phyloP scores from a whole-genome alignment of 2,797 vertebrate species.

The Rhyacichthys aspro region DNA sequence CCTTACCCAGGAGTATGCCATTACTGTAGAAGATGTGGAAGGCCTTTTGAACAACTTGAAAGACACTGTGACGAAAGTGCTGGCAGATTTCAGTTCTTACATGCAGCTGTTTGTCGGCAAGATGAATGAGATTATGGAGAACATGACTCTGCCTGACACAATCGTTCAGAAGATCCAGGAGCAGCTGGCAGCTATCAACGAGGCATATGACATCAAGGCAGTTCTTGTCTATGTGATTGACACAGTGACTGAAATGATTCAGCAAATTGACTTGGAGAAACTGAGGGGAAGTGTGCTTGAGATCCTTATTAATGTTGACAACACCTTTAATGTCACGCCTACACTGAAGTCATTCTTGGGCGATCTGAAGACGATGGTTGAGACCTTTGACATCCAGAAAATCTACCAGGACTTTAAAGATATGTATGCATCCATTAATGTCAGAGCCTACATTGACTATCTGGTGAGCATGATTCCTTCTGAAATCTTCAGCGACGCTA shows the following conservation, averaged over 20 bases:
- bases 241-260: conserved; percentile 68
- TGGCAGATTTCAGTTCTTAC: conserved; percentile 67
- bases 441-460: conserved; percentile 56
- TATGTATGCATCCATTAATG: conserved; percentile 59
- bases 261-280: conserved; percentile 77
- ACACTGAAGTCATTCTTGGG: conserved; percentile 69
- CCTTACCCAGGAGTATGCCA: conserved; percentile 77
- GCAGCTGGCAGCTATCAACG: conserved; percentile 77
- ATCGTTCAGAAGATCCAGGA: conserved; percentile 80
- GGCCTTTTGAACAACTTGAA: conserved; percentile 71
- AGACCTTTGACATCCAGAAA: conserved; percentile 71
- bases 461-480: conserved; percentile 63
- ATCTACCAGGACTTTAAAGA: conserved; percentile 70
- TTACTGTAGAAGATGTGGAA: conserved; percentile 84
- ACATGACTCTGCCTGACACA: conserved; percentile 67
- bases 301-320: conserved; percentile 83
- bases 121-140: conserved; percentile 76
- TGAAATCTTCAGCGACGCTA: conserved; percentile 63
- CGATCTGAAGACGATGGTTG: conserved; percentile 72
- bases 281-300: conserved; percentile 71
- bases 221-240: conserved; percentile 75
- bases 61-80: conserved; percentile 52
- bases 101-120: conserved; percentile 70
- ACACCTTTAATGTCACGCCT: conserved; percentile 74
- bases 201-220: conserved; percentile 79